phyloP scores from a whole-genome alignment of 2,113 vertebrate genomes.

The Pycnonotus jocosus region DNA sequence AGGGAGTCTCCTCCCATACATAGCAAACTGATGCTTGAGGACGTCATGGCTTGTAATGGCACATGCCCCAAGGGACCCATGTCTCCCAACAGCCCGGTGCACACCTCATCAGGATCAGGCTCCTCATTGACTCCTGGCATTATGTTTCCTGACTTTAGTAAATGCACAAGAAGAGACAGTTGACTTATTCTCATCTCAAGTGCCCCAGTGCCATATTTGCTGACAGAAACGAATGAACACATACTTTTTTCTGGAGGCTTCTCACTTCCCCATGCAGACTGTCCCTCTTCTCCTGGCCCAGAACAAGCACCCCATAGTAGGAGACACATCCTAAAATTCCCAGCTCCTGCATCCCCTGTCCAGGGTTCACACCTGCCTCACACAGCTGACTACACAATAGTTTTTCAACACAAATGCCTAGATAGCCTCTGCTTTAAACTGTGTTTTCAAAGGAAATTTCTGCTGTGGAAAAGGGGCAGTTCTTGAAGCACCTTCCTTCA shows the following conservation, averaged over 20 bases:
- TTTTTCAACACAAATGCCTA: neutral
- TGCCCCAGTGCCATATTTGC: neutral
- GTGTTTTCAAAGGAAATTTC: neutral
- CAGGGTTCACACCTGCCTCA: neutral
- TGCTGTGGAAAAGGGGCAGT: neutral
- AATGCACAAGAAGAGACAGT: neutral
- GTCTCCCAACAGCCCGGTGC: neutral
- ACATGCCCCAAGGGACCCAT: accelerated
- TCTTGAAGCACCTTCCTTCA: neutral
- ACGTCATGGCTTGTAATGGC: accelerated
- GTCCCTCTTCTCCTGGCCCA: neutral
- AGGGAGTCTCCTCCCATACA: neutral
- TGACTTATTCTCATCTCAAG: neutral
- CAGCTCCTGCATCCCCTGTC: too few relatives aligned
- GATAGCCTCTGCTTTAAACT: neutral
- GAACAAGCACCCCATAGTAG: neutral
- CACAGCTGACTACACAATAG: too few relatives aligned
- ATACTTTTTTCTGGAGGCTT: neutral
- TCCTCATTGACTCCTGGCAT: neutral
- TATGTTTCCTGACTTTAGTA: neutral
- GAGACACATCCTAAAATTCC: accelerated
- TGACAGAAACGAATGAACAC: neutral
- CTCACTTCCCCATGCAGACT: accelerated
- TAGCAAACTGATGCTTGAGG: neutral
- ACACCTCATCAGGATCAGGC: neutral